A percentile compares a stretch with the other conserved stretches of the same genome.
Evolutionary conservation across 2,888 invertebrate species (phyloP).

Genomic region (Lucinisca nassula): DNA sequence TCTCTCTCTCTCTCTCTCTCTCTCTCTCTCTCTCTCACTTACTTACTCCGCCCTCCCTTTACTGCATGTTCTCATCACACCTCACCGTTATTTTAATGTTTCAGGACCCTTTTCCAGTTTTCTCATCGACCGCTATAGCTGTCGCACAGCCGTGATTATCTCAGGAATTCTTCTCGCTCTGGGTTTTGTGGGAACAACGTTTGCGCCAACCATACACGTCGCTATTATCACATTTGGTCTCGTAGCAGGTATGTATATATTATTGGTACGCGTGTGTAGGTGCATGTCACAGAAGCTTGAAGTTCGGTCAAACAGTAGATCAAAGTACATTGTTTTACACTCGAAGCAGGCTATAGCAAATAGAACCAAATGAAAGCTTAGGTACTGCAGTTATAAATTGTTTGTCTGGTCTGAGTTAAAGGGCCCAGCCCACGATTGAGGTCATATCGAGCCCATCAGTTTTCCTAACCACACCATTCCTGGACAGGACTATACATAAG

Average conservation of each 20-base stretch:
- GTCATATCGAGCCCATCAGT: too few species aligned
- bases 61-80: background rate
- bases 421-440: too few species aligned
- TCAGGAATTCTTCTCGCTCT: slow-evolving; percentile 35
- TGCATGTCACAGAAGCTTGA: too few species aligned
- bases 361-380: too few species aligned
- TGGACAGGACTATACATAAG: too few species aligned
- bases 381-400: too few species aligned
- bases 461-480: too few species aligned
- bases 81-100: background rate
- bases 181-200: slow-evolving; percentile 48
- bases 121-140: slow-evolving; percentile 45
- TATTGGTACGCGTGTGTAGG: too few species aligned
- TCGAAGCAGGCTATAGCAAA: too few species aligned
- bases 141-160: slow-evolving; percentile 30
- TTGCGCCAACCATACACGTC: slow-evolving; percentile 35
- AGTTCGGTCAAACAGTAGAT: too few species aligned
- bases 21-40: background rate
- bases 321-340: too few species aligned
- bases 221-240: slow-evolving; percentile 55
- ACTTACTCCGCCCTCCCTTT: background rate
- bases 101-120: slow-evolving; percentile 52
- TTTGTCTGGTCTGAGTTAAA: too few species aligned
- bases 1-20: slow-evolving; percentile 5
- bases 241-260: slow-evolving; percentile 37